Evolutionary conservation across 2,888 invertebrate genomes (phyloP), one percentile per base, ranked within the genome.

Genomic region (Polylopha cassiicola): DNA sequence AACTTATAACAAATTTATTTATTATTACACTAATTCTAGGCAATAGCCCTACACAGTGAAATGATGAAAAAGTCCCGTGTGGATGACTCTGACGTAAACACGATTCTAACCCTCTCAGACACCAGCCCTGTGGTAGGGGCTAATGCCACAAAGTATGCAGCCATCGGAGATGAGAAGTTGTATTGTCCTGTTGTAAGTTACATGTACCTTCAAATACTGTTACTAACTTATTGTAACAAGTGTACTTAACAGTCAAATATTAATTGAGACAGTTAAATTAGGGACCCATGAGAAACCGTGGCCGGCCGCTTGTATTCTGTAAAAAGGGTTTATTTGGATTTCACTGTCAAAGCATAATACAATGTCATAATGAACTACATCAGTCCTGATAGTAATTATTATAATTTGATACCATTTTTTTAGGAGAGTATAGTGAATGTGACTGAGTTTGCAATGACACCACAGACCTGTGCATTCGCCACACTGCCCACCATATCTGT

Each of bases 71-170:
- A 84, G 44, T 59, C 74, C 1, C 55, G 64, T n/a, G 56, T 85
- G 1, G 84, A 85, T 39, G 64, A 66, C n/a, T 75, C 73, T 65
- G 86, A 86, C 53, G 77, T 85, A 2, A 86, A 86, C 50, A 64
- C 73, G 2, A 70, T 68, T 2, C 46, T 85, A 1, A 64, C 50
- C 18, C 56, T 85, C 2, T 61, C 79, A 0, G 86, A 86, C 50
- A 75, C 79, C 0, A 81, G 81, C 38, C 81, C 82, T 0, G 60
- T 78, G 0, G 64, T 86, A 0, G 82, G 84, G 1, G 61, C 76
- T 0, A 55, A 61, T 27, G 45, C 67, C 2, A 49, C 74, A 1
- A 70, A 67, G n/a, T 86, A 77, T 53, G 50, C 59, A 1, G 38
- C 67, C 10, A 46, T 86, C 15, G 71, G 73, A 1, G 86, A 86